phyloP scores from a whole-genome alignment of 2,888 invertebrate genomes.

The Stomorhina lunata region DNA sequence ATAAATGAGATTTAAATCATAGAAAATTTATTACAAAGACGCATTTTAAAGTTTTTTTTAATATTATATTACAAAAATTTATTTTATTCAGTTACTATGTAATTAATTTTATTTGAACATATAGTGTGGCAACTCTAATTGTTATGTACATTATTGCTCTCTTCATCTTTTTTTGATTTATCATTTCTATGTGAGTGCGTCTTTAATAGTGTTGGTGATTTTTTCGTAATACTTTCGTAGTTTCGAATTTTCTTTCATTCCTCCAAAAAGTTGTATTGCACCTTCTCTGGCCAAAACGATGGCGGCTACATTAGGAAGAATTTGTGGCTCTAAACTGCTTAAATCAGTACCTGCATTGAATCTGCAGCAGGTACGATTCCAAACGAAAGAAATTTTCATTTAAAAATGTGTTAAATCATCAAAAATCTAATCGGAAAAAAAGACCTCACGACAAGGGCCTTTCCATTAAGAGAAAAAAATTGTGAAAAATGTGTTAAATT shows the following conservation, averaged over 20 bases:
- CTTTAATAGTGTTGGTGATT: conserved; percentile 34
- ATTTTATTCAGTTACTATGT: neutral
- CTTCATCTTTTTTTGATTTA: neutral
- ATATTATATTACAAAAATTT: neutral
- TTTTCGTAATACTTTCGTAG: conserved; percentile 62
- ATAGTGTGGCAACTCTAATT: conserved; percentile 10
- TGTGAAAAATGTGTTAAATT: conserved; percentile 45
- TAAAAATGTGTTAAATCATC: conserved; percentile 43
- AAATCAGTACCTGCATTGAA: conserved; percentile 86
- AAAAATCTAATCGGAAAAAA: neutral
- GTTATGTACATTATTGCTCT: neutral
- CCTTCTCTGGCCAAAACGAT: conserved; percentile 89
- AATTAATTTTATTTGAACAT: neutral
- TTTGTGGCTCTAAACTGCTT: conserved; percentile 91
- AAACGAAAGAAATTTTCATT: neutral
- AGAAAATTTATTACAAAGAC: too few species aligned
- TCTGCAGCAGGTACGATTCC: conserved; percentile 85
- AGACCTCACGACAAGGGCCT: neutral
- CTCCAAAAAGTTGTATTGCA: conserved; percentile 75
- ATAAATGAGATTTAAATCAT: too few species aligned
- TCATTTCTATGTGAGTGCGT: neutral
- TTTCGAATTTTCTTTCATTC: conserved; percentile 71
- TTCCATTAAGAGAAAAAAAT: neutral
- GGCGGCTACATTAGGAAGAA: conserved; percentile 93
- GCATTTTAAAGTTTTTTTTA: too few species aligned